A percentile compares a stretch with the other conserved stretches of the same genome.
phyloP scores from a whole-genome alignment of 2,888 invertebrate species.

The Acanthococcus lagerstroemiae region DNA sequence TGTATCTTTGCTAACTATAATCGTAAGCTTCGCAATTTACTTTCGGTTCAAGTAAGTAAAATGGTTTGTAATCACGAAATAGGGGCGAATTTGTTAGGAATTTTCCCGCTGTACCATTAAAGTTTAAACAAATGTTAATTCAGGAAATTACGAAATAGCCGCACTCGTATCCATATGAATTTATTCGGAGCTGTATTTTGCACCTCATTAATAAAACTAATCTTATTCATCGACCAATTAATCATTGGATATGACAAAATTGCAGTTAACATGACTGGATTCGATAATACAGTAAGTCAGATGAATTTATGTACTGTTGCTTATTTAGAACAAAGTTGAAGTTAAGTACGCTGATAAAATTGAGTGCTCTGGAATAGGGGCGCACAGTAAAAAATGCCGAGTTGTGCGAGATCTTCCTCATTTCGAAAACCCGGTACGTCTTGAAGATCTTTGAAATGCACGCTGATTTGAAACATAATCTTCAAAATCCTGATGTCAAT shows the following conservation, averaged over 20 bases:
- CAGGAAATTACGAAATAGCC: constrained; percentile 66
- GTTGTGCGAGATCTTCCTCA: too few relatives aligned
- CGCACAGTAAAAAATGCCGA: too few relatives aligned
- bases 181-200: constrained; percentile 71
- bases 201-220: constrained; percentile 61
- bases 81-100: not conserved
- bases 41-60: not conserved
- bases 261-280: constrained; percentile 35
- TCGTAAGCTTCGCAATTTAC: constrained; percentile 39
- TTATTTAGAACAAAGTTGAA: too few relatives aligned
- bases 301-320: too few relatives aligned
- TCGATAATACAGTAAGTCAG: too few relatives aligned
- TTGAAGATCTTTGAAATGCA: too few relatives aligned
- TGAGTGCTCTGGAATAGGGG: too few relatives aligned
- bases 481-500: too few relatives aligned
- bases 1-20: constrained; percentile 62
- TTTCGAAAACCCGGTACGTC: too few relatives aligned
- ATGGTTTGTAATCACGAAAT: not conserved
- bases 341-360: too few relatives aligned
- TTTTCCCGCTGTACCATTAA: too few relatives aligned
- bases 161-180: constrained; percentile 77
- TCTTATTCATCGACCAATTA: constrained; percentile 64
- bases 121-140: constrained; percentile 34
- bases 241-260: constrained; percentile 43
- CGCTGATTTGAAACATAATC: too few relatives aligned